Conservation (phyloP, 2,113 vertebrate species). For the Perognathus longimembris region DNA sequence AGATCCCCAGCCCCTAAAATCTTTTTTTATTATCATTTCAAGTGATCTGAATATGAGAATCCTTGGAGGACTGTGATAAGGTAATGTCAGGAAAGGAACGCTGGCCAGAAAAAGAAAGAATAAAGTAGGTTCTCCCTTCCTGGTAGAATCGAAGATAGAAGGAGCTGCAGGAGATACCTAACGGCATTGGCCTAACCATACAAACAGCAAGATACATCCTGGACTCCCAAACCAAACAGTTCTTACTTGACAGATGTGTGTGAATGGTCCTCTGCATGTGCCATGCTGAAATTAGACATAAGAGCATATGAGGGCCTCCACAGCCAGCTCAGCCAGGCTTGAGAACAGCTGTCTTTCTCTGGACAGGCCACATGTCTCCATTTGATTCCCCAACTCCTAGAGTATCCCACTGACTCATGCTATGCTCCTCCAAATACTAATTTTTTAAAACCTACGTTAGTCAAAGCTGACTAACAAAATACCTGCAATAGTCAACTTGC, state of each 20-base stretch:
- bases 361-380: not conserved
- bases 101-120: not conserved
- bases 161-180: not conserved
- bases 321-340: not conserved
- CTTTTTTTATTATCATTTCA: not conserved
- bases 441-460: not conserved
- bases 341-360: not conserved
- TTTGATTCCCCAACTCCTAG: not conserved
- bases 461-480: not conserved
- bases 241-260: not conserved
- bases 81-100: not conserved
- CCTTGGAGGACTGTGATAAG: not conserved
- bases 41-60: not conserved
- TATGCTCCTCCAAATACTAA: not conserved
- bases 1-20: too few relatives aligned
- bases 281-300: not conserved
- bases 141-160: not conserved
- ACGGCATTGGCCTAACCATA: not conserved
- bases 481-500: not conserved
- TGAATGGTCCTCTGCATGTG: not conserved
- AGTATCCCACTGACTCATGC: not conserved
- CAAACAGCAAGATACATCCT: not conserved
- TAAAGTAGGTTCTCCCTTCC: not conserved
- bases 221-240: not conserved
- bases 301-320: not conserved